A percentile compares a stretch with the other conserved stretches of the same genome.
phyloP scores from a whole-genome alignment of 2,113 vertebrate species.

The Damaliscus lunatus region DNA sequence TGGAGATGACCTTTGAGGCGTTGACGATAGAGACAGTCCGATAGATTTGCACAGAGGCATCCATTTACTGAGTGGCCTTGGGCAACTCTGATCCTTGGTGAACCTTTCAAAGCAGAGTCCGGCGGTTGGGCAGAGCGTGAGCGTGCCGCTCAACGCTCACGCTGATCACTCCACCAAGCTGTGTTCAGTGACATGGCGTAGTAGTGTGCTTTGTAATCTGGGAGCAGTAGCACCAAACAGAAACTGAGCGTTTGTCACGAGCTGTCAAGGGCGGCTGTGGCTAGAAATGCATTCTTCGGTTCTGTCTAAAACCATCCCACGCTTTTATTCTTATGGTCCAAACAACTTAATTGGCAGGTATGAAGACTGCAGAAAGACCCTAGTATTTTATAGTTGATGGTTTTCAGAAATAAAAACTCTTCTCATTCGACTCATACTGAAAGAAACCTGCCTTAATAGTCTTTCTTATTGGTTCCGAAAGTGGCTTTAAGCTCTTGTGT shows the following conservation, averaged over 20 bases:
- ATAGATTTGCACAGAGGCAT: neutral
- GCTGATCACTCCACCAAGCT: neutral
- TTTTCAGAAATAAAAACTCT: slow-evolving; percentile 38
- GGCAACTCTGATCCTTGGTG: neutral
- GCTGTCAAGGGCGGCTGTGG: neutral
- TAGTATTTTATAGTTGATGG: neutral
- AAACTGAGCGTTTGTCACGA: neutral
- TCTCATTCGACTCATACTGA: neutral
- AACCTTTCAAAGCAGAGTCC: neutral
- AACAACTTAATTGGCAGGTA: neutral
- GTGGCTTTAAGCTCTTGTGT: neutral
- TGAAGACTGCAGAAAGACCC: neutral
- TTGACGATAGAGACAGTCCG: neutral
- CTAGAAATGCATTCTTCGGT: slow-evolving; percentile 33
- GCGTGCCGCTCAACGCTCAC: no score
- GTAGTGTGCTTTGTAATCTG: neutral
- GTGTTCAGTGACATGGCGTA: neutral
- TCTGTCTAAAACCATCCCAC: neutral
- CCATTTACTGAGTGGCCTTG: neutral
- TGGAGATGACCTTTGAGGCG: neutral
- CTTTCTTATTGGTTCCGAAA: neutral
- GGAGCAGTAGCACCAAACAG: neutral
- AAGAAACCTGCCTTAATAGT: neutral
- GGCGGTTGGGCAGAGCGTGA: neutral
- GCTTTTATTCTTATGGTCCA: neutral